phyloP scores from a whole-genome alignment of 2,888 invertebrate species.

The Embidobia sp. region DNA sequence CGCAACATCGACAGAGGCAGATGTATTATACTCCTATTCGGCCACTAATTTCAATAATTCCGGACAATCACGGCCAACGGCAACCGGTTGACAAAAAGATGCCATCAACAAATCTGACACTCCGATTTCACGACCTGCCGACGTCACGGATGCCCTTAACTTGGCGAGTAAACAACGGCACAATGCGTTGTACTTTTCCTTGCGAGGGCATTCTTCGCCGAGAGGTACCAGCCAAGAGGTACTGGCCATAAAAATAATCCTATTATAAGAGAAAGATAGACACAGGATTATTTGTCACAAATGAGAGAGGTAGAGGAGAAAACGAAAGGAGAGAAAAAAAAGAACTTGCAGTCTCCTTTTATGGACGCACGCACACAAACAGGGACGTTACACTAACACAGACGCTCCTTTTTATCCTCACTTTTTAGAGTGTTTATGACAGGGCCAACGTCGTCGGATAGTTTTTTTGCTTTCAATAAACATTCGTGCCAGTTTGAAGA shows the following conservation, averaged over 20 bases:
- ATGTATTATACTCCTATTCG: too few species aligned
- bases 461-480: constrained; percentile 31
- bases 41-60: too few species aligned
- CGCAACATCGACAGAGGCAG: too few species aligned
- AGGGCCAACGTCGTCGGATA: constrained; percentile 1
- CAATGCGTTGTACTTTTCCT: constrained; percentile 15
- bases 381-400: neutral
- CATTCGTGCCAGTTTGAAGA: neutral
- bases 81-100: constrained; percentile 1
- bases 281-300: constrained; percentile 40
- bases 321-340: constrained; percentile 14
- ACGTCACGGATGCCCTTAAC: constrained; percentile 1
- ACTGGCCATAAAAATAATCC: constrained; percentile 59
- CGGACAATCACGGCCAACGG: too few species aligned
- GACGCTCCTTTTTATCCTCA: constrained; percentile 10
- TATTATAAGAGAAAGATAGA: constrained; percentile 40
- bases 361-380: constrained; percentile 25
- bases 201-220: constrained; percentile 1
- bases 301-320: constrained; percentile 7
- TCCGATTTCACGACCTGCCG: constrained; percentile 18
- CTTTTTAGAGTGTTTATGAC: constrained; percentile 42
- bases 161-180: constrained; percentile 12
- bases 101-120: constrained; percentile 20
- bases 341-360: constrained; percentile 39
- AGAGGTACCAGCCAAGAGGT: constrained; percentile 26